A percentile compares a stretch with the other conserved stretches of the same genome.
phyloP scores from a whole-genome alignment of 2,888 invertebrate species.

The Trisateles emortualis region DNA sequence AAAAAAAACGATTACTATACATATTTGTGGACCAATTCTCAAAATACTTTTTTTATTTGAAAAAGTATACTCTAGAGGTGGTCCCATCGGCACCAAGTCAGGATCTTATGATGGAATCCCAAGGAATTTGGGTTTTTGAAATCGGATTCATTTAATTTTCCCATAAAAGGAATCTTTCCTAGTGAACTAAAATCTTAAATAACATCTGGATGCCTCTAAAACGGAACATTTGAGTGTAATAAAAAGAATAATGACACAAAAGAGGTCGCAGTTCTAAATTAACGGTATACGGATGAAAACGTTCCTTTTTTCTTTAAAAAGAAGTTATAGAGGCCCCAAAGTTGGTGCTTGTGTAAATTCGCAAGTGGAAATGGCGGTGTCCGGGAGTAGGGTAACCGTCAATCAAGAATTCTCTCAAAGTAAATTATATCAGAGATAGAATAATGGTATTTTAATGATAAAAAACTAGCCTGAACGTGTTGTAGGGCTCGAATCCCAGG shows the following conservation, averaged over 20 bases:
- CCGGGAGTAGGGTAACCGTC: constrained; percentile 10
- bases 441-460: background rate
- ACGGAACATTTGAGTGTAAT: constrained; percentile 7
- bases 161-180: background rate
- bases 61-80: too few relatives aligned
- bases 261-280: constrained; percentile 30
- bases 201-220: constrained; percentile 4
- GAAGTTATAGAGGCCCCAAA: constrained; percentile 26
- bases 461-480: too few relatives aligned
- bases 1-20: too few relatives aligned
- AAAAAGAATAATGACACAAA: constrained; percentile 15
- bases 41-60: too few relatives aligned
- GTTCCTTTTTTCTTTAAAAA: constrained; percentile 20
- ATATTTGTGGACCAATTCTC: too few relatives aligned
- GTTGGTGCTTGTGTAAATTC: constrained; percentile 40
- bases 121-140: too few relatives aligned
- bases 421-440: background rate
- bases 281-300: constrained; percentile 25
- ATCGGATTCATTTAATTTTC: background rate
- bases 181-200: constrained; percentile 1
- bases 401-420: background rate
- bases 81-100: too few relatives aligned
- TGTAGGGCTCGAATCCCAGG: too few relatives aligned
- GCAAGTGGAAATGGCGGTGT: constrained; percentile 27
- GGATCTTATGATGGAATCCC: too few relatives aligned